phyloP scores from a whole-genome alignment of 1,140 invertebrate genomes.

The Drosophila pectinifera region DNA sequence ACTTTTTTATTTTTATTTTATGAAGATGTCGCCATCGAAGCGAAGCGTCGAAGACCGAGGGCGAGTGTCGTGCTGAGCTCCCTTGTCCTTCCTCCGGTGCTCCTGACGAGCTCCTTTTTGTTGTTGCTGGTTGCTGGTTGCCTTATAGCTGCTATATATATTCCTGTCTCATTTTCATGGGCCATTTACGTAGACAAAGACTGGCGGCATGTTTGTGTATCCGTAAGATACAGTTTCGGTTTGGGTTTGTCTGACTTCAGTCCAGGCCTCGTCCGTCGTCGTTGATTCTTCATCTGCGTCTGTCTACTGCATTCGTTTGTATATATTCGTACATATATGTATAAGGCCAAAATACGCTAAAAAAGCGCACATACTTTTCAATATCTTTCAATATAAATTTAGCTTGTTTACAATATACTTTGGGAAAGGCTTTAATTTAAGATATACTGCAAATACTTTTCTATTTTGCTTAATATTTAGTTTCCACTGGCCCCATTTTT shows the following conservation, averaged over 20 bases:
- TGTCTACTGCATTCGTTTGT: slow-evolving; percentile 44
- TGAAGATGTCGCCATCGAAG: slow-evolving; percentile 62
- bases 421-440: not conserved
- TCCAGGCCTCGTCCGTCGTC: slow-evolving; percentile 3
- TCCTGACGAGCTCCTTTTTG: slow-evolving; percentile 31
- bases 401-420: too few species aligned
- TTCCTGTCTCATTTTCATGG: slow-evolving; percentile 79
- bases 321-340: slow-evolving; percentile 8
- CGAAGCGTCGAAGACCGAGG: slow-evolving; percentile 47
- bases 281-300: slow-evolving; percentile 26
- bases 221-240: slow-evolving; percentile 78
- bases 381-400: not conserved
- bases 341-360: not conserved
- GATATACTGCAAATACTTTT: too few species aligned
- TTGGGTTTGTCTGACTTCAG: slow-evolving; percentile 40
- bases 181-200: slow-evolving; percentile 82
- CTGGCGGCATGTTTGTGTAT: slow-evolving; percentile 79
- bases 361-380: not conserved
- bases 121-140: slow-evolving; percentile 29
- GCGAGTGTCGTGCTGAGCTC: slow-evolving; percentile 66
- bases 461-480: too few species aligned
- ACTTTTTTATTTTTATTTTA: slow-evolving; percentile 67
- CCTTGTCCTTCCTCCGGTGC: slow-evolving; percentile 28
- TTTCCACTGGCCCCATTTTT: too few species aligned
- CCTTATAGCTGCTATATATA: slow-evolving; percentile 50